These are phyloP conservation scores for Nyctalus aviator DNA, from an alignment of 2,797 vertebrate genomes.

Conservation along the genomic window DNA sequence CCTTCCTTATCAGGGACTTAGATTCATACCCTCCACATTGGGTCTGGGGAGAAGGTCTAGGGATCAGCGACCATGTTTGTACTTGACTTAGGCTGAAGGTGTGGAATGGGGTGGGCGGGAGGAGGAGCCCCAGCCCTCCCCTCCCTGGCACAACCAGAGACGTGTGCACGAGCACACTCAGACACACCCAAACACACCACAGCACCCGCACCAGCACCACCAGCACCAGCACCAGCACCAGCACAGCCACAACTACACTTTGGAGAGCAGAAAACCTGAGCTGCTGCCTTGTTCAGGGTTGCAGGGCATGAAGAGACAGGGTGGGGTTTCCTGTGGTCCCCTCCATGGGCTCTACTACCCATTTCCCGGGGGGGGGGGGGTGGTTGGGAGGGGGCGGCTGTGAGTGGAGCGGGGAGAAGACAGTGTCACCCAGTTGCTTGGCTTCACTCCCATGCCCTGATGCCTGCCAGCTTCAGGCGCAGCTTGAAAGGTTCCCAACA, in stretches of 20 bases:
- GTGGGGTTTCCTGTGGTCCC: background rate
- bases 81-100: background rate
- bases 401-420: background rate
- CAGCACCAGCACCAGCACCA: background rate
- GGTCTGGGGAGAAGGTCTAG: background rate
- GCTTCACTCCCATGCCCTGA: slow-evolving; percentile 73
- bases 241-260: background rate
- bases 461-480: slow-evolving; percentile 83
- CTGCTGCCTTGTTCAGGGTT: background rate
- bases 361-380: background rate
- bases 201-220: background rate
- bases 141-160: background rate
- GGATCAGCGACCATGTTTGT: background rate
- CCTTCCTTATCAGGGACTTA: background rate
- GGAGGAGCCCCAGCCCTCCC: background rate
- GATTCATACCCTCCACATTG: background rate
- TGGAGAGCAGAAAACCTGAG: background rate
- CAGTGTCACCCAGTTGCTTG: slow-evolving; percentile 55
- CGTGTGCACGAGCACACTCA: background rate
- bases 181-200: background rate
- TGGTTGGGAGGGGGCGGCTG: no score
- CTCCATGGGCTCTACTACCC: background rate
- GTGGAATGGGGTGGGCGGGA: background rate
- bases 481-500: slow-evolving; percentile 85
- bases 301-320: background rate